Base-by-base conservation (phyloP, 1,140 invertebrate genomes). In the Meloidogyne hapla region DNA sequence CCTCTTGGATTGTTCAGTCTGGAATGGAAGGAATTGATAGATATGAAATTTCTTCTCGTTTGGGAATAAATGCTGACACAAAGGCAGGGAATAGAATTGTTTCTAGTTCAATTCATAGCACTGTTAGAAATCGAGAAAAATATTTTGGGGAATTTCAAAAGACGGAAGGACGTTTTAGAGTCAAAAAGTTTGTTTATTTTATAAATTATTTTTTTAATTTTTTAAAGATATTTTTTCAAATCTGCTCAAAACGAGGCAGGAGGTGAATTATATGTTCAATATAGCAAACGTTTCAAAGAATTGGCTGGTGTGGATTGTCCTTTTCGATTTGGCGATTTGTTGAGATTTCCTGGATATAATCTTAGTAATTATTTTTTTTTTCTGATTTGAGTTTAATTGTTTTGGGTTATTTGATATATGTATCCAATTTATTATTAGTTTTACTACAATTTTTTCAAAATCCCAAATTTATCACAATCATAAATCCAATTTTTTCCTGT, bases 131-230 rank as follows among this genome's bases (percentile, higher is more conserved):
- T 28, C 83, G 61, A 61, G 80, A 84, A 18, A 64, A 85, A 15
- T 70, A 84, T n/a, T 75, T 85, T 75, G 84, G 83, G 3, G 75
- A 81, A 26, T 85, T 71, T 66, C 84, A 85, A 71, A 86, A 85
- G 64, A 85, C 85, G 81, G 84, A 86, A 28, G 84, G 84, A 40
- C 86, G 80, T 66, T 73, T 76, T 69, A 74, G 84, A 45, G 80
- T 77, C 13, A 80, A 85, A 45, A 84, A 81, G 83, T 83, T 75
- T 26, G 48, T n/a, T 66, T 26, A 23, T 65, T 26, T 38, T 23
- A 65, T 65, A 23, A 33, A 33, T 28, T 48, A n/a, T 61, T 61
- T 77, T 77, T 63, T 12, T 62, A 12, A 64, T 63, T 33, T 2
- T 6, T 73, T 10, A 15, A n/a, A 73, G 71, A 73, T 73, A 63